Base-by-base conservation (phyloP, 2,113 vertebrate genomes). In the western clawed frog (Xenopus tropicalis) region DNA sequence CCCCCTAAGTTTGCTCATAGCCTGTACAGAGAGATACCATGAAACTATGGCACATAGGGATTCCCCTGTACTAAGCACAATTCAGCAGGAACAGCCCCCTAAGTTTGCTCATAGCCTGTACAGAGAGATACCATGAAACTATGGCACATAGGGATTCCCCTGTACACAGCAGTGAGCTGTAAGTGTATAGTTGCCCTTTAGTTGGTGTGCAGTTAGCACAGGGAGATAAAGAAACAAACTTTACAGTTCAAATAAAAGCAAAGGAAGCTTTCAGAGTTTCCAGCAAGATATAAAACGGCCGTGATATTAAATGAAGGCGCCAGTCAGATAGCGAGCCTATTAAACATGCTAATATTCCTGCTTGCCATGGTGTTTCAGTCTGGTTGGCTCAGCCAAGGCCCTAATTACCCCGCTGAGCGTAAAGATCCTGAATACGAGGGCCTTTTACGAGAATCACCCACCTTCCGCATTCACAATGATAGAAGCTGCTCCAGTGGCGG, bases 381-480 rank as follows among this genome's bases (percentile, higher is more conserved):
- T 59, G 57, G 20, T 59, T 23, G 57, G 20, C 21, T 59, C 16
- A 23, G 57, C 57, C 14, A 4, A 22, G 57, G 57, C 10, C 21
- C 16, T 21, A 57, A 57, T 20, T 19, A 57, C 19, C 17, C 24
- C 4, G 25, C 29, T 37, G 29, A 37, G 10, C 29, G 59, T 21
- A 66, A 70, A 57, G 16, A 1, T 17, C 54, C 54, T 5, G 8
- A 21, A 1, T 19, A 57, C 54, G 20, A 11, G n/a, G 19, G 10
- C 46, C 54, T 20, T 22, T 59, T 59, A 24, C 57, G 13, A 24
- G 22, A 22, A 12, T 59, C 23, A 68, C 51, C 82, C 90, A 98
- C 96, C 97, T 96, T 94, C 93, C 67, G 89, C 83, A 77, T 96
- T 92, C 73, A 98, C 95, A 76, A 93, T 91, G 84, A 99, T 94